phyloP scores from a whole-genome alignment of 2,888 invertebrate species.

The Cybosia mesomella region DNA sequence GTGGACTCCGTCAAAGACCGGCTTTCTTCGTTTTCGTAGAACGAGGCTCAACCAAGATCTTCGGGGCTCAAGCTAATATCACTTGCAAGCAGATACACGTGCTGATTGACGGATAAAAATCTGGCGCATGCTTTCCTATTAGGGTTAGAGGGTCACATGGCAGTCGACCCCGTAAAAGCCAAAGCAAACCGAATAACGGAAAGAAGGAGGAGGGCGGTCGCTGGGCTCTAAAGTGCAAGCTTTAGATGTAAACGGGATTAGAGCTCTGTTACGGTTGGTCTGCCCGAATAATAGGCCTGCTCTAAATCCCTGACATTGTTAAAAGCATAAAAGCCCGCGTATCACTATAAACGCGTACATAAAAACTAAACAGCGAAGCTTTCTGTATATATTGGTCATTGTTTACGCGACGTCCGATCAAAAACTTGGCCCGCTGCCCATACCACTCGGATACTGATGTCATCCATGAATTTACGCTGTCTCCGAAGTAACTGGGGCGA shows the following conservation, averaged over 20 bases:
- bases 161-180: too few relatives aligned
- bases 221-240: too few relatives aligned
- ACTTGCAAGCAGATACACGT: too few relatives aligned
- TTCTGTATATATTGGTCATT: slow-evolving; percentile 41
- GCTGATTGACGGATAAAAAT: not conserved
- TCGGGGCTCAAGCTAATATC: too few relatives aligned
- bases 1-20: too few relatives aligned
- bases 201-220: too few relatives aligned
- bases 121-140: not conserved
- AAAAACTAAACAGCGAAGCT: slow-evolving; percentile 33
- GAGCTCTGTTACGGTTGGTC: not conserved
- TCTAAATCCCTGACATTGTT: not conserved
- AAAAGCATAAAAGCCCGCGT: not conserved
- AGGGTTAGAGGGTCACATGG: too few relatives aligned
- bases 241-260: too few relatives aligned
- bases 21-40: too few relatives aligned
- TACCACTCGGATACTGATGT: slow-evolving; percentile 54
- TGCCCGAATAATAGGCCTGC: not conserved
- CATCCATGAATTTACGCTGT: slow-evolving; percentile 50
- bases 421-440: slow-evolving; percentile 60
- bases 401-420: slow-evolving; percentile 55
- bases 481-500: slow-evolving; percentile 13
- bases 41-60: too few relatives aligned
- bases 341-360: slow-evolving; percentile 6
- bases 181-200: too few relatives aligned